Conservation (phyloP, 2,113 vertebrate genomes). For the Acrocephalus kingi region DNA sequence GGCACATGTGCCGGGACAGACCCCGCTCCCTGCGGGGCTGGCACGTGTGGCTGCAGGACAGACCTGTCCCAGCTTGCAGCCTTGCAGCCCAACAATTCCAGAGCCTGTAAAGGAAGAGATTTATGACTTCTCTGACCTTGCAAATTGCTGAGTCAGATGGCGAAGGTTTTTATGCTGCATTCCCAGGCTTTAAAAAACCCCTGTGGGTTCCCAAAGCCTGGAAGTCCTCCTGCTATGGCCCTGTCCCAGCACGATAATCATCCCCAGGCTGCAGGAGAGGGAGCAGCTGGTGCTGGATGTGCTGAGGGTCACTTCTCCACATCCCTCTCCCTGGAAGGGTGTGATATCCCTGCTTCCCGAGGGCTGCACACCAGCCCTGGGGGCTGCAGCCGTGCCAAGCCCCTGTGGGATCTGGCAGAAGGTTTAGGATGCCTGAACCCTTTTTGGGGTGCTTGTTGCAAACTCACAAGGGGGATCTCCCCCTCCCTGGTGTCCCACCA, state of each 20-base stretch:
- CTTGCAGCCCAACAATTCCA: neutral
- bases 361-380: neutral
- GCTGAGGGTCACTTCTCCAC: accelerated
- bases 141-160: constrained; percentile 34
- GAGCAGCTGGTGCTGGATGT: neutral
- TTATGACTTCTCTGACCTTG: constrained; percentile 29
- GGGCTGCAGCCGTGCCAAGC: neutral
- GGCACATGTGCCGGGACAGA: neutral
- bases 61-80: neutral
- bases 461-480: neutral
- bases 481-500: accelerated
- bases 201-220: neutral
- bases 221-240: neutral
- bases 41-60: accelerated
- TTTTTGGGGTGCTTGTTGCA: neutral
- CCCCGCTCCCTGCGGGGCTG: neutral
- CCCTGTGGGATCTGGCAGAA: accelerated
- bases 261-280: neutral
- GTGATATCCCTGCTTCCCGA: neutral
- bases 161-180: neutral
- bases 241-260: accelerated
- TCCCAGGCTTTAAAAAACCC: neutral
- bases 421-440: neutral
- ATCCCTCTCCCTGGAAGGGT: neutral
- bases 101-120: neutral